These are phyloP conservation scores for Antechinus flavipes DNA, from an alignment of 2,113 vertebrate genomes.

Conservation along the genomic window DNA sequence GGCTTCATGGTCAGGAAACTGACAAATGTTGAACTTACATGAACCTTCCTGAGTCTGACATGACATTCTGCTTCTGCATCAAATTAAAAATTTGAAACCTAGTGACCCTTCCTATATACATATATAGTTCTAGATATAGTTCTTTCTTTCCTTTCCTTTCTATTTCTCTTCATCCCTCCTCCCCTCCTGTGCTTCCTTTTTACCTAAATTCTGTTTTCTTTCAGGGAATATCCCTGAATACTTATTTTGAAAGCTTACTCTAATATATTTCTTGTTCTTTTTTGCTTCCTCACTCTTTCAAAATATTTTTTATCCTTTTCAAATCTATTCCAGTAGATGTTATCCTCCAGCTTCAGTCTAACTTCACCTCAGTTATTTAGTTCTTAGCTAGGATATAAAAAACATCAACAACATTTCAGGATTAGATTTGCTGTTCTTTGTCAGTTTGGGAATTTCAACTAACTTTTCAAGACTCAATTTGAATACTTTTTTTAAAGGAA, in stretches of 20 bases:
- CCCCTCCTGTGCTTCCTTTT: conserved; percentile 22
- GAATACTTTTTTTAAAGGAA: conserved; percentile 60
- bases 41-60: conserved; percentile 39
- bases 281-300: conserved; percentile 38
- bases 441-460: conserved; percentile 60
- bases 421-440: conserved; percentile 55
- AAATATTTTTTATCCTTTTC: conserved; percentile 47
- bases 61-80: conserved; percentile 65
- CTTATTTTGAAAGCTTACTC: conserved; percentile 43
- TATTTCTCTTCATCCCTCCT: conserved; percentile 42
- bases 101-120: conserved; percentile 14
- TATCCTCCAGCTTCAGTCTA: conserved; percentile 50
- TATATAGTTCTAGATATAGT: conserved; percentile 38
- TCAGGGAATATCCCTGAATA: conserved; percentile 42
- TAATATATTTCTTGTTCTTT: not conserved
- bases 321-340: conserved; percentile 47
- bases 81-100: conserved; percentile 62
- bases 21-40: conserved; percentile 32
- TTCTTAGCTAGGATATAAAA: conserved; percentile 56
- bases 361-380: conserved; percentile 57
- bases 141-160: conserved; percentile 41
- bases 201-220: not conserved
- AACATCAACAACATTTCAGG: conserved; percentile 27
- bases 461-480: conserved; percentile 59
- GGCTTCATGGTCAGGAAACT: conserved; percentile 56